Evolutionary conservation across 2,888 invertebrate species (phyloP).

Genomic region (Therioaphis trifolii): DNA sequence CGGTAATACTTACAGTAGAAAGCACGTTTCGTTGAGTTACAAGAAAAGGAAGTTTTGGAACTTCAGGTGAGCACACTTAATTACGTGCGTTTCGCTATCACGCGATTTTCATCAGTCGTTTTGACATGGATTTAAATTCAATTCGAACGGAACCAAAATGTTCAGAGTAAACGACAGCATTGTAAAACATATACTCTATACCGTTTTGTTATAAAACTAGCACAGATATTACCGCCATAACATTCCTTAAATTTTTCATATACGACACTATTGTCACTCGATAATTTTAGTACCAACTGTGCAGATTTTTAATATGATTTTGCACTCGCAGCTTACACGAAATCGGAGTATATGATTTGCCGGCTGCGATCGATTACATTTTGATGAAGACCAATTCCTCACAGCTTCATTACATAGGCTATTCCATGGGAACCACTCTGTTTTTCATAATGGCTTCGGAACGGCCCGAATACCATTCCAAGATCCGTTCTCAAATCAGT

Average conservation of each 20-base stretch:
- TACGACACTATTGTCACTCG: too few relatives aligned
- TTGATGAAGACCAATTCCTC: constrained; percentile 71
- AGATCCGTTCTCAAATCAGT: constrained; percentile 72
- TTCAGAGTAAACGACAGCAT: too few relatives aligned
- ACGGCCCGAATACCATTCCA: constrained; percentile 76
- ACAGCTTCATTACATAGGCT: constrained; percentile 81
- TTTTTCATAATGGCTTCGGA: constrained; percentile 78
- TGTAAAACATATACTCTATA: too few relatives aligned
- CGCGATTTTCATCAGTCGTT: too few relatives aligned
- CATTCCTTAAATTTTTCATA: too few relatives aligned
- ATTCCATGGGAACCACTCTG: constrained; percentile 89
- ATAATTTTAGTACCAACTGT: too few relatives aligned
- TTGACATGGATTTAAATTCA: too few relatives aligned
- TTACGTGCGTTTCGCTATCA: not conserved
- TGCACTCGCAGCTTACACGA: constrained; percentile 81
- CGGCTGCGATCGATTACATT: constrained; percentile 82
- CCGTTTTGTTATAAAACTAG: too few relatives aligned
- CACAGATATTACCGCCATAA: too few relatives aligned
- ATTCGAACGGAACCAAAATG: too few relatives aligned
- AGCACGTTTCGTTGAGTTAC: constrained; percentile 71
- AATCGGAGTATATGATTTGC: constrained; percentile 85
- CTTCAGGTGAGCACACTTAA: constrained; percentile 70
- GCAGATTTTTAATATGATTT: too few relatives aligned
- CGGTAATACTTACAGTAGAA: constrained; percentile 81
- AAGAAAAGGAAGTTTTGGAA: constrained; percentile 77